phyloP scores from a whole-genome alignment of 2,888 invertebrate species.

The Furcula furcula region DNA sequence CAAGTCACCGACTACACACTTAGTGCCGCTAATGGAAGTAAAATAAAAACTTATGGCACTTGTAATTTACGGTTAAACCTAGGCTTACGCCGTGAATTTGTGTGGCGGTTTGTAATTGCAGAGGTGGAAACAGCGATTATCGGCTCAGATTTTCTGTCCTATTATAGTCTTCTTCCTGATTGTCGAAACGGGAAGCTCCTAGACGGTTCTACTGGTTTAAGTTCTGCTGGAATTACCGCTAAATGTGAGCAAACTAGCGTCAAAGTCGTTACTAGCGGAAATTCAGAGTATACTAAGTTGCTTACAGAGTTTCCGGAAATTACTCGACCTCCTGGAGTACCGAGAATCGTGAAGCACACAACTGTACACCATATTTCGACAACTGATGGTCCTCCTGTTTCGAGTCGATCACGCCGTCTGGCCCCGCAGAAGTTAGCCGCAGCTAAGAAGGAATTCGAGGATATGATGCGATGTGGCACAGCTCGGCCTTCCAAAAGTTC shows the following conservation, averaged over 20 bases:
- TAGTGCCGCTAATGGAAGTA: constrained; percentile 3
- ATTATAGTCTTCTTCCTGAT: background rate
- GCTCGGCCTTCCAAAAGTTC: constrained; percentile 5
- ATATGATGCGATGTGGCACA: constrained; percentile 4
- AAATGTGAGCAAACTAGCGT: background rate
- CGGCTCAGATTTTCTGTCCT: constrained; percentile 4
- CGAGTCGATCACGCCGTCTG: background rate
- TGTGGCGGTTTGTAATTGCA: constrained; percentile 4
- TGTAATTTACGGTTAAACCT: constrained; percentile 1
- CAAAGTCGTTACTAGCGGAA: background rate
- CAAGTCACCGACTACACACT: constrained; percentile 1
- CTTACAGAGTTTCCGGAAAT: constrained; percentile 2
- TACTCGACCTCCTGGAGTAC: constrained; percentile 3
- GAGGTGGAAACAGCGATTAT: constrained; percentile 6
- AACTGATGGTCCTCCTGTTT: constrained; percentile 5
- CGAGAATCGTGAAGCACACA: background rate
- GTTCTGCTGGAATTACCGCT: background rate
- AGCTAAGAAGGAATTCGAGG: constrained; percentile 5
- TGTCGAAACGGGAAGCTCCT: background rate
- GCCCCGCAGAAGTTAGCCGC: background rate
- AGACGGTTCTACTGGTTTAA: background rate
- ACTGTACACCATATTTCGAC: constrained; percentile 2
- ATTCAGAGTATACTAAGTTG: background rate
- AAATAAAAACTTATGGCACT: constrained; percentile 3
- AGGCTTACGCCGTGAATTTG: constrained; percentile 3